These are phyloP conservation scores for Sebastes vulpes DNA, from an alignment of 2,797 vertebrate species.

Conservation along the genomic window DNA sequence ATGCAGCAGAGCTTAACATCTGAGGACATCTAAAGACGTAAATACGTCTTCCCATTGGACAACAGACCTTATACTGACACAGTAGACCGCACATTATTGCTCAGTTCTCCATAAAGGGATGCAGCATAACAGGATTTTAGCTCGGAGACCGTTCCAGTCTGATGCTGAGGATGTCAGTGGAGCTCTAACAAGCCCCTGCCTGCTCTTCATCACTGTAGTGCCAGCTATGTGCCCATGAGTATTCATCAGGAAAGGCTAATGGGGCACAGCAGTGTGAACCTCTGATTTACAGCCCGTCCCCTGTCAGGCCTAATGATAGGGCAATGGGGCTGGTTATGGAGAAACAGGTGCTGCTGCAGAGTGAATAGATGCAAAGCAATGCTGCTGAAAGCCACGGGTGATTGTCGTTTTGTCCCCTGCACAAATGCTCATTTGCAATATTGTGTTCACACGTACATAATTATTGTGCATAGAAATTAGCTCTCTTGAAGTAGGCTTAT, in stretches of 20 bases:
- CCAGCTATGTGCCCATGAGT: conserved; percentile 78
- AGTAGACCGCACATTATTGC: conserved; percentile 16
- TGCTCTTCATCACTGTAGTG: conserved; percentile 66
- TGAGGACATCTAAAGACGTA: conserved; percentile 15
- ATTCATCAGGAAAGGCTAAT: conserved; percentile 80
- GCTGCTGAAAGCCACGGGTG: conserved; percentile 68
- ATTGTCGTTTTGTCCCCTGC: conserved; percentile 77
- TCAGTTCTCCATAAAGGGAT: conserved; percentile 17
- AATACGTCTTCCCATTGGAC: background rate
- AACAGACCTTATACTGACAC: conserved; percentile 5
- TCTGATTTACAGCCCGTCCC: conserved; percentile 76
- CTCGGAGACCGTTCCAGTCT: conserved; percentile 19
- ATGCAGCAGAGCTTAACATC: background rate
- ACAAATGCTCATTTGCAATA: conserved; percentile 77
- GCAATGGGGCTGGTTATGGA: conserved; percentile 65
- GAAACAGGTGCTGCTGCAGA: conserved; percentile 74
- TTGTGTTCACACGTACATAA: conserved; percentile 67
- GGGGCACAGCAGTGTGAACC: conserved; percentile 73
- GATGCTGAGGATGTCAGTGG: conserved; percentile 37
- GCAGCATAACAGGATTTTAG: conserved; percentile 15
- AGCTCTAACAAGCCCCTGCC: conserved; percentile 50
- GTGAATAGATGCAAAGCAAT: conserved; percentile 72
- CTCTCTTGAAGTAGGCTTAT: conserved; percentile 42
- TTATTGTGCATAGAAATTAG: conserved; percentile 68
- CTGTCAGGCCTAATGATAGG: conserved; percentile 80